phyloP scores from a whole-genome alignment of 2,113 vertebrate species.

The Taxidea taxus region DNA sequence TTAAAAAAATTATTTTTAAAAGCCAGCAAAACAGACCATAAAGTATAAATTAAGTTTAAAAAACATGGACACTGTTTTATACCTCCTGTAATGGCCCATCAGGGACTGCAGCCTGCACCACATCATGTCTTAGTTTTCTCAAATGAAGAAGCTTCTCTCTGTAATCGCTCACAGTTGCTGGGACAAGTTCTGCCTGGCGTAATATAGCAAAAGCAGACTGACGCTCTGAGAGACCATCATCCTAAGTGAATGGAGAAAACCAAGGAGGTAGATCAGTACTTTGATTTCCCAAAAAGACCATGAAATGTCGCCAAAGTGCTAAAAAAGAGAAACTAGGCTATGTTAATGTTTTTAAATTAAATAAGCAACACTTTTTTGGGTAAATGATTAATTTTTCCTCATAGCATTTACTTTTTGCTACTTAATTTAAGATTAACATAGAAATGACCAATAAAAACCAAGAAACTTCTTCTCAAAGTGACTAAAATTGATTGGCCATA shows the following conservation, averaged over 20 bases:
- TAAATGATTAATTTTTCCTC: neutral
- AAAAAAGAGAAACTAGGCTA: neutral
- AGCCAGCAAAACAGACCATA: neutral
- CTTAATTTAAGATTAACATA: neutral
- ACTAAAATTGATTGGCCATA: neutral
- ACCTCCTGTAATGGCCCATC: constrained; percentile 90
- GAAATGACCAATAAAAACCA: neutral
- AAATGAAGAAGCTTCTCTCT: constrained; percentile 96
- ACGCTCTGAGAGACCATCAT: constrained; percentile 78
- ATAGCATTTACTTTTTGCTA: neutral
- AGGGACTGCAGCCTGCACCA: constrained; percentile 85
- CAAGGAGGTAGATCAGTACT: neutral
- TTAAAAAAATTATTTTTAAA: neutral
- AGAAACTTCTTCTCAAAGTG: neutral
- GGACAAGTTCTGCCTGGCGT: constrained; percentile 93
- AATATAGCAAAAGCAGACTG: constrained; percentile 88
- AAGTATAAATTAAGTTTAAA: neutral
- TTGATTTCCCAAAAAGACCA: neutral
- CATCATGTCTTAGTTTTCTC: constrained; percentile 92
- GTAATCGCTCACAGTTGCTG: constrained; percentile 94
- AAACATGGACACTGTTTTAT: neutral
- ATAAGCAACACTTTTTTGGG: neutral
- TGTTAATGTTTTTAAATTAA: neutral
- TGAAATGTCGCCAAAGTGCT: neutral
- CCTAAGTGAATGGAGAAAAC: constrained; percentile 76